phyloP scores from a whole-genome alignment of 2,797 vertebrate species.

The Etheostoma perlongum region DNA sequence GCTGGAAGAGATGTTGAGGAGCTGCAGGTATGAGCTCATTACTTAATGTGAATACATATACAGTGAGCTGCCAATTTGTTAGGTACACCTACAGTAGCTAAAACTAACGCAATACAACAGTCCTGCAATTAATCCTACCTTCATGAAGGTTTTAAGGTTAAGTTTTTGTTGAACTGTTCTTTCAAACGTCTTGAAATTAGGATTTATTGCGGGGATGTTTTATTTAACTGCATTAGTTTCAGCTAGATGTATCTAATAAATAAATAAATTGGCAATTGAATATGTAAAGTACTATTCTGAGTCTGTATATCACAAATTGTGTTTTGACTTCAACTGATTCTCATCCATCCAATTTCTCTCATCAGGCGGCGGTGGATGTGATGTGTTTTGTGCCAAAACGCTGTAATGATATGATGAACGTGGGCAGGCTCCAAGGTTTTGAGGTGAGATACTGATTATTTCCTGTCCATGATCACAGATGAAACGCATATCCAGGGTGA shows the following conservation, averaged over 20 bases:
- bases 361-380: conserved; percentile 91
- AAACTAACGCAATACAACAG: background rate
- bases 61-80: background rate
- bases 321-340: background rate
- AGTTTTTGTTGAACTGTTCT: background rate
- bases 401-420: conserved; percentile 95
- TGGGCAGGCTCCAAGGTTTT: conserved; percentile 92
- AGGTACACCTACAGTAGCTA: background rate
- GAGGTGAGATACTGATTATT: conserved; percentile 82
- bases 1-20: conserved; percentile 87
- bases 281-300: background rate
- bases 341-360: background rate
- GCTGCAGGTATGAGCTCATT: conserved; percentile 83
- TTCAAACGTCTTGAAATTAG: too few species aligned
- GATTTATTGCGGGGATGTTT: background rate
- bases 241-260: background rate
- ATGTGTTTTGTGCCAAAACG: conserved; percentile 94
- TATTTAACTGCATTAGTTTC: background rate
- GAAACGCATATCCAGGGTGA: background rate
- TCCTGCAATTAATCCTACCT: background rate
- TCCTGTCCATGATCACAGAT: background rate
- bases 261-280: background rate
- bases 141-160: background rate
- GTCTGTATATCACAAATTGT: background rate
- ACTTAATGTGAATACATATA: background rate